A percentile compares a stretch with the other conserved stretches of the same genome.
Evolutionary conservation across 2,888 invertebrate genomes (phyloP).

Genomic region (Rugalucina vietnamica): DNA sequence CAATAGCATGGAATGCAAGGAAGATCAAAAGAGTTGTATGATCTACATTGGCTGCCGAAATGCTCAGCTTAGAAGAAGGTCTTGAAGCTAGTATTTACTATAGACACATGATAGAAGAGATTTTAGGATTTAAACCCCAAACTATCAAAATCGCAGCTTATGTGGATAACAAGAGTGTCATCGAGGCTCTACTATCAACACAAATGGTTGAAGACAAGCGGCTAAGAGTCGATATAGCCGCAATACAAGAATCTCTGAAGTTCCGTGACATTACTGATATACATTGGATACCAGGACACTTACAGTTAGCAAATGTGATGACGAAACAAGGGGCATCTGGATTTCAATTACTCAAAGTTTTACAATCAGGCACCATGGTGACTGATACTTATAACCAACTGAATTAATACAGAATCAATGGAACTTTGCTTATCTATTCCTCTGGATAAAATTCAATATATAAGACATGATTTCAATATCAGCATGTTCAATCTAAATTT

Average conservation of each 20-base stretch:
- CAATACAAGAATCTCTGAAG: slow-evolving; percentile 14
- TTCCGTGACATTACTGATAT: background rate
- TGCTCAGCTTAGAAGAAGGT: slow-evolving; percentile 23
- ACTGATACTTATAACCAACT: no score
- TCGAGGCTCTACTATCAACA: slow-evolving; percentile 25
- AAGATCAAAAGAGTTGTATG: slow-evolving; percentile 51
- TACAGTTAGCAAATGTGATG: slow-evolving; percentile 17
- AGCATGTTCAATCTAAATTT: no score
- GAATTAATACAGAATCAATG: no score
- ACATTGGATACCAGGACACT: slow-evolving; percentile 19
- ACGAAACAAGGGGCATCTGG: slow-evolving; percentile 22
- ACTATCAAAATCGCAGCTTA: slow-evolving; percentile 15
- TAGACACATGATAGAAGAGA: slow-evolving; percentile 22
- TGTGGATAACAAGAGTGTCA: slow-evolving; percentile 27
- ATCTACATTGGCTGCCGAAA: slow-evolving; percentile 47
- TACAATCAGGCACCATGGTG: slow-evolving; percentile 13
- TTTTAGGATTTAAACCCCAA: slow-evolving; percentile 1
- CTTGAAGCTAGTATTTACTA: slow-evolving; percentile 7
- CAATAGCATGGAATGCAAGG: slow-evolving; percentile 34
- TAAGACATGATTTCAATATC: no score
- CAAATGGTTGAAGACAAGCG: slow-evolving; percentile 25
- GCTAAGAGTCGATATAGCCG: slow-evolving; percentile 8
- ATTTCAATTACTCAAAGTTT: slow-evolving; percentile 10
- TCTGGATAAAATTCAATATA: no score
- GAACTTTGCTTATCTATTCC: no score